Base-by-base conservation (phyloP, 2,888 invertebrate genomes). In the Melangyna quadrimaculata region DNA sequence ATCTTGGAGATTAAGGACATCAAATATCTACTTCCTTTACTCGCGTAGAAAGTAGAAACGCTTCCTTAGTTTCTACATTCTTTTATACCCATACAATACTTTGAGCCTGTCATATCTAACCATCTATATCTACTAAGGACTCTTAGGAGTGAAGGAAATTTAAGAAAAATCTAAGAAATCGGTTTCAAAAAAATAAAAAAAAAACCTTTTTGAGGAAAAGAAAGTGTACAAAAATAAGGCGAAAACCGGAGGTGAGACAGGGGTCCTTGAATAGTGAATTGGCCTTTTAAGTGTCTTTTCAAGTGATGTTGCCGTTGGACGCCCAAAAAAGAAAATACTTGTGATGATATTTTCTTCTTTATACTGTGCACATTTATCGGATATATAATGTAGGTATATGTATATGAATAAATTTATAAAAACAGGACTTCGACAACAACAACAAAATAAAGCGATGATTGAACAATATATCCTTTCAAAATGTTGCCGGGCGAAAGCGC, bases 381-480 rank as follows among this genome's bases (percentile, higher is more conserved):
- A 45, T 37, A 59, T 59, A 37, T 37, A 59, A 59, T 32, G 19
- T 35, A 1, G 12, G 6, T 2, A 7, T 8, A 48, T 48, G 22
- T 14, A 59, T 17, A 22, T 37, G 14, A 19, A 37, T 37, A 4
- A 32, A 32, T 45, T 27, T 45, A 19, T 32, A 74, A 51, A 59
- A 70, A 70, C 71, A 72, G 75, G 65, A 84, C 84, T 75, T 65
- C 59, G 73, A 77, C 43, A 67, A n/a, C n/a, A n/a, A n/a, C n/a
- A 77, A 79, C 69, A 84, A 59, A 19, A 29, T 61, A 75, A 72
- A 65, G 65, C 70, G 71, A 69, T 80, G 84, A 84, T 84, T 84
- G 75, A 79, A 84, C 75, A 84, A 77, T 79, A 72, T 84, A 75
- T 71, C 53, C 59, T 71, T 67, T 71, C 17, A 57, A 78, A 74